These are phyloP conservation scores for Enteromius mattozi DNA, from an alignment of 2,797 vertebrate species.

Conservation along the genomic window DNA sequence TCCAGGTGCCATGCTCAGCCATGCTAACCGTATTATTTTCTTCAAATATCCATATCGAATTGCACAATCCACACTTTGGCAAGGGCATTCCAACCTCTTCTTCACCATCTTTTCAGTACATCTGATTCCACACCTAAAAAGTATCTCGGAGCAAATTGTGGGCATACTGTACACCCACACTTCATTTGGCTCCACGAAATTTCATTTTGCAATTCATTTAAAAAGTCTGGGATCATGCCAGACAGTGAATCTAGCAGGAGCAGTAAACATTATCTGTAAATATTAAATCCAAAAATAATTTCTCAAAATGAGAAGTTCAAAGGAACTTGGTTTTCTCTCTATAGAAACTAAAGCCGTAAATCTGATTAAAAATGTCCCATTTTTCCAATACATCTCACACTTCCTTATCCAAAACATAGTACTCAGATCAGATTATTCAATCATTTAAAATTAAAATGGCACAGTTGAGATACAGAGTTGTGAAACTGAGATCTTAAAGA, in stretches of 20 bases:
- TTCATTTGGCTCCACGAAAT: slow-evolving; percentile 20
- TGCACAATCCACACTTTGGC: slow-evolving; percentile 27
- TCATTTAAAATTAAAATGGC: not conserved
- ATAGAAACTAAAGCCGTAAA: not conserved
- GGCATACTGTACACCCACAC: slow-evolving; percentile 1
- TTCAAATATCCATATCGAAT: slow-evolving; percentile 45
- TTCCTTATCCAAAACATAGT: not conserved
- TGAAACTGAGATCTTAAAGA: not conserved
- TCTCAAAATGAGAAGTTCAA: not conserved
- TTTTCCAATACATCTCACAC: not conserved
- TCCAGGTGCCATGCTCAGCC: slow-evolving; percentile 8
- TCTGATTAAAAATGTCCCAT: not conserved
- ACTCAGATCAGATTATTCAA: not conserved
- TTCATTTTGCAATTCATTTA: slow-evolving; percentile 5
- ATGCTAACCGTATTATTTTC: slow-evolving; percentile 35
- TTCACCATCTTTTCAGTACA: not conserved
- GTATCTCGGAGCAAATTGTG: not conserved
- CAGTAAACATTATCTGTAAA: slow-evolving; percentile 7
- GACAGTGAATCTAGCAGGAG: slow-evolving; percentile 15
- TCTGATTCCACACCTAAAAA: slow-evolving; percentile 3
- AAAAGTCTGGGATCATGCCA: slow-evolving; percentile 10
- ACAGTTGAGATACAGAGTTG: not conserved
- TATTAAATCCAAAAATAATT: slow-evolving; percentile 14
- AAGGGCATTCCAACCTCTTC: slow-evolving; percentile 8
- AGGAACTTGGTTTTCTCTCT: not conserved